Base-by-base conservation (phyloP, 2,888 invertebrate species). In the Lycaena phlaeas region DNA sequence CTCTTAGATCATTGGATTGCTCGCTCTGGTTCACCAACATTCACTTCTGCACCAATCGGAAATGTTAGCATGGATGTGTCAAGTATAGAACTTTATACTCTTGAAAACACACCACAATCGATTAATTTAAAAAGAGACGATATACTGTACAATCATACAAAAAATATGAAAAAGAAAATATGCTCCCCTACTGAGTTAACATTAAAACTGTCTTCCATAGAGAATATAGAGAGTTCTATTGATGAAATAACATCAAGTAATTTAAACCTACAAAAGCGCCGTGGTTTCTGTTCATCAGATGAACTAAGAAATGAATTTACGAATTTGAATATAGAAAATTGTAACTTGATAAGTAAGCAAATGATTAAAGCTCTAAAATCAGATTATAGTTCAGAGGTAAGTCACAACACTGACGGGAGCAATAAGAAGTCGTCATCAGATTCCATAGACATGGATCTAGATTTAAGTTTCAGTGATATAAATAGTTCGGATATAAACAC, bases 261-360 rank as follows among this genome's bases (percentile, higher is more conserved):
- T 46, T 52, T 85, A 27, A 79, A 78, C 47, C 64, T 81, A 29
- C 84, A 86, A 53, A 87, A 87, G 61, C 76, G 88, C 2, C 69
- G 87, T 40, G 87, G 86, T 4, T 87, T 88, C 52, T 87, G 86
- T 57, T 86, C 87, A 1, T 77, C 87, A 9, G 86, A 81, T 53
- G 86, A 86, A 47, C 57, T 87, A 10, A 73, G 75, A 51, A 68
- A 79, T 36, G 72, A 75, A 49, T 65, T 81, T 38, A 65, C 66
- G 10, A 73, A 76, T 53, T 53, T 76, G 22, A 72, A 72, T 51
- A 44, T 79, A 27, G 68, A 71, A 36, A 61, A 64, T 7, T 68
- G 70, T 51, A 70, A 75, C 48, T 61, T 72, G 26, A 60, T 68
- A 1, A 71, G 65, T 50, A 70, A 69, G 53, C 65, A 69, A 45